Conservation (phyloP, 2,797 vertebrate genomes). For the Gymnodraco acuticeps region DNA sequence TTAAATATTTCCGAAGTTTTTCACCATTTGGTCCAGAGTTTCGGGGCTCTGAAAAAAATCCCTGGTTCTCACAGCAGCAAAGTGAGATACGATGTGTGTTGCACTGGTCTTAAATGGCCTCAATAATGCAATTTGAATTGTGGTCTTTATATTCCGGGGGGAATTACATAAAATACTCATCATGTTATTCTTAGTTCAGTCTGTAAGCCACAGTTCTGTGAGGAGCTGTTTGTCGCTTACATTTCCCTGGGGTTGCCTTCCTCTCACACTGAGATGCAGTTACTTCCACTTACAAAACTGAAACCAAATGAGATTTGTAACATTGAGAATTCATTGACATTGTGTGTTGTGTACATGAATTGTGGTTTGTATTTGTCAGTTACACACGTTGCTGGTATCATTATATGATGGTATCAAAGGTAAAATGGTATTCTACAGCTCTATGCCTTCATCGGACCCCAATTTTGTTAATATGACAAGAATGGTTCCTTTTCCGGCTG, state of each 20-base stretch:
- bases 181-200: neutral
- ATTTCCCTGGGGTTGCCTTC: conserved; percentile 11
- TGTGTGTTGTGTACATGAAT: neutral
- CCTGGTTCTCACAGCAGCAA: neutral
- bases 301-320: conserved; percentile 15
- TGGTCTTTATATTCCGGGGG: conserved; percentile 23
- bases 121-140: conserved; percentile 19
- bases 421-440: neutral
- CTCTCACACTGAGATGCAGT: neutral
- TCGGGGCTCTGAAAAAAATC: neutral
- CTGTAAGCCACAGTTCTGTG: neutral
- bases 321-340: neutral
- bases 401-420: conserved; percentile 1
- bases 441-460: conserved; percentile 1
- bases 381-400: conserved; percentile 1
- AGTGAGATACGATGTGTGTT: conserved; percentile 2
- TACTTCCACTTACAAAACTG: neutral
- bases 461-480: neutral
- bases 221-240: too few species aligned
- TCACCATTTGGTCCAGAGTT: conserved; percentile 6
- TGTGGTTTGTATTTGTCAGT: neutral
- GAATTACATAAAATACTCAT: conserved; percentile 2
- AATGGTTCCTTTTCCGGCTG: neutral
- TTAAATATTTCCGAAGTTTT: neutral
- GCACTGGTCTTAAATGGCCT: conserved; percentile 21